Evolutionary conservation across 1,140 invertebrate genomes (phyloP).

Genomic region (Hylyphantes graminicola): DNA sequence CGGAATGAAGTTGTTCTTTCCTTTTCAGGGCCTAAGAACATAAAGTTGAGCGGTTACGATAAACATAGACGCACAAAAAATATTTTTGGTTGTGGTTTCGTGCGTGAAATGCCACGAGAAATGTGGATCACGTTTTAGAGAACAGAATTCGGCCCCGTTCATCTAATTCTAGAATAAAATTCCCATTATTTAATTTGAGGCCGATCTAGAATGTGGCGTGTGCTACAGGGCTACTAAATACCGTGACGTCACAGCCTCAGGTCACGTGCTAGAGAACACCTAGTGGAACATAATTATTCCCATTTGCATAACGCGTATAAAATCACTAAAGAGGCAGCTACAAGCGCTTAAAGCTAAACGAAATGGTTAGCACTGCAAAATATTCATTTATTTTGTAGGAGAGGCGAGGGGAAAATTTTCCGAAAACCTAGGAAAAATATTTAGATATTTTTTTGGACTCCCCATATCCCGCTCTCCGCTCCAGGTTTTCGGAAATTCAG

Average conservation of each 20-base stretch:
- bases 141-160: conserved; percentile 29
- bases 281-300: conserved; percentile 44
- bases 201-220: conserved; percentile 37
- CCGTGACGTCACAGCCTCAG: conserved; percentile 41
- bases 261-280: conserved; percentile 48
- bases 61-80: too few relatives aligned
- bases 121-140: conserved; percentile 54
- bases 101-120: conserved; percentile 22
- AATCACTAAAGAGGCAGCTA: conserved; percentile 41
- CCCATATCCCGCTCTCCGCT: conserved; percentile 7
- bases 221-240: conserved; percentile 7
- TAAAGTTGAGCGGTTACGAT: too few relatives aligned
- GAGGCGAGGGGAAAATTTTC: neutral
- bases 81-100: conserved; percentile 1
- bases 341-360: conserved; percentile 42
- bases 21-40: too few relatives aligned
- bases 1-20: too few relatives aligned
- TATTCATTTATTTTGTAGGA: conserved; percentile 49
- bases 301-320: conserved; percentile 45
- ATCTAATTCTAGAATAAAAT: conserved; percentile 57
- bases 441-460: neutral
- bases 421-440: conserved; percentile 26
- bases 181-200: conserved; percentile 59
- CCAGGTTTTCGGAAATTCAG: conserved; percentile 17
- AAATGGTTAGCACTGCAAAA: conserved; percentile 56